These are phyloP conservation scores for Rhingia campestris DNA, from an alignment of 2,888 invertebrate genomes.

Conservation along the genomic window DNA sequence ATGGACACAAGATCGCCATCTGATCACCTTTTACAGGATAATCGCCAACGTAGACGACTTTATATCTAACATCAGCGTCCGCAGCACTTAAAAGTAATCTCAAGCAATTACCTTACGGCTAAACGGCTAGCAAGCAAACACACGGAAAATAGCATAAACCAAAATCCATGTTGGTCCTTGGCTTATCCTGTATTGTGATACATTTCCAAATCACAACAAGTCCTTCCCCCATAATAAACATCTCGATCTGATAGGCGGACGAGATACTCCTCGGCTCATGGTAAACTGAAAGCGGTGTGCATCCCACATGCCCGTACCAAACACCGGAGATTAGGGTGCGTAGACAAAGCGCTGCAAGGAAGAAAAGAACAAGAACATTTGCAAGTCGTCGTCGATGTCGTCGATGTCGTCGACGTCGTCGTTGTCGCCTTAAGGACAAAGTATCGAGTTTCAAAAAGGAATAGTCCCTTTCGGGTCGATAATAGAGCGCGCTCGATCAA, in stretches of 20 bases:
- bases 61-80: constrained; percentile 54
- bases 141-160: neutral
- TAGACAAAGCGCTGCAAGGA: constrained; percentile 2
- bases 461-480: constrained; percentile 47
- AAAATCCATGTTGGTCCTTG: constrained; percentile 8
- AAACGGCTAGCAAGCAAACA: constrained; percentile 22
- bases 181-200: constrained; percentile 64
- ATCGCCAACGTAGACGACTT: constrained; percentile 17
- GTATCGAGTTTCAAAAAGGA: constrained; percentile 52
- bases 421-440: constrained; percentile 58
- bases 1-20: constrained; percentile 7
- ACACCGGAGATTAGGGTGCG: constrained; percentile 53
- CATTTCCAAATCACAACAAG: constrained; percentile 66
- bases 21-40: neutral
- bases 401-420: neutral
- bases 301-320: constrained; percentile 60
- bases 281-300: constrained; percentile 45
- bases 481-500: constrained; percentile 60
- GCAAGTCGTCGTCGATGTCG: neutral
- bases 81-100: constrained; percentile 56
- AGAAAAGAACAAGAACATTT: constrained; percentile 55
- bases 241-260: constrained; percentile 71
- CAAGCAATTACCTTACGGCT: constrained; percentile 59
- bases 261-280: constrained; percentile 21
- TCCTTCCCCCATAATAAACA: constrained; percentile 63